Conservation (phyloP, 2,113 vertebrate genomes). For the Speoplatyrhinus poulsoni region DNA sequence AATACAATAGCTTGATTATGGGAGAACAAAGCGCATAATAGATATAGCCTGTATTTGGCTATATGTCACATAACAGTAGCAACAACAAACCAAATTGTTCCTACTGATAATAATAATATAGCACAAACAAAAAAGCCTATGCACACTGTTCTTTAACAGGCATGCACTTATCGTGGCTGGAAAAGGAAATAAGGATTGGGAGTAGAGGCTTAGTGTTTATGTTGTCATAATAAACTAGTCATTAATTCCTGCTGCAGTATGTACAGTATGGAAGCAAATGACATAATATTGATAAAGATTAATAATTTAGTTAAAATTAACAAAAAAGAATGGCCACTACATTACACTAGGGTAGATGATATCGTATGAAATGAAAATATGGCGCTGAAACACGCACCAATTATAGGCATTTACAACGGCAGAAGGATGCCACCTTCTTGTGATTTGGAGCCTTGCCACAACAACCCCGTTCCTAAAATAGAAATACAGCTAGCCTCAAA, state of each 20-base stretch:
- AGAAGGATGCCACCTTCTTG: background rate
- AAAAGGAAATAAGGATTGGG: background rate
- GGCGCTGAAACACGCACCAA: background rate
- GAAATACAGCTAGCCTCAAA: constrained; percentile 46
- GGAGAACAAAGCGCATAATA: background rate
- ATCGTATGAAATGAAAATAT: background rate
- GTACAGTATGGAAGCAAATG: background rate
- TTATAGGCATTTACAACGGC: background rate
- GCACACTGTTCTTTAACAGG: background rate
- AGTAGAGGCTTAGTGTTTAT: too few relatives aligned
- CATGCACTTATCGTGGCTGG: background rate
- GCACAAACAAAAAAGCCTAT: too few relatives aligned
- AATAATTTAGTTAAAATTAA: too few relatives aligned
- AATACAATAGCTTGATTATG: background rate
- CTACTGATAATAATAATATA: too few relatives aligned
- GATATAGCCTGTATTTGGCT: background rate
- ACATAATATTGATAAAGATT: too few relatives aligned
- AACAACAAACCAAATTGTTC: too few relatives aligned
- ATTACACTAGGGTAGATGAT: too few relatives aligned
- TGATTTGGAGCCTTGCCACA: constrained; percentile 9
- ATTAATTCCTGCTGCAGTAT: background rate
- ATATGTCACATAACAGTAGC: too few relatives aligned
- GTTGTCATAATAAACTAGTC: too few relatives aligned
- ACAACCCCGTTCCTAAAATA: constrained; percentile 12
- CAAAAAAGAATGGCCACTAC: too few relatives aligned